A percentile compares a stretch with the other conserved stretches of the same genome.
These are phyloP conservation scores for Sycophila sp. DNA, from an alignment of 1,140 invertebrate genomes.

Conservation along the genomic window DNA sequence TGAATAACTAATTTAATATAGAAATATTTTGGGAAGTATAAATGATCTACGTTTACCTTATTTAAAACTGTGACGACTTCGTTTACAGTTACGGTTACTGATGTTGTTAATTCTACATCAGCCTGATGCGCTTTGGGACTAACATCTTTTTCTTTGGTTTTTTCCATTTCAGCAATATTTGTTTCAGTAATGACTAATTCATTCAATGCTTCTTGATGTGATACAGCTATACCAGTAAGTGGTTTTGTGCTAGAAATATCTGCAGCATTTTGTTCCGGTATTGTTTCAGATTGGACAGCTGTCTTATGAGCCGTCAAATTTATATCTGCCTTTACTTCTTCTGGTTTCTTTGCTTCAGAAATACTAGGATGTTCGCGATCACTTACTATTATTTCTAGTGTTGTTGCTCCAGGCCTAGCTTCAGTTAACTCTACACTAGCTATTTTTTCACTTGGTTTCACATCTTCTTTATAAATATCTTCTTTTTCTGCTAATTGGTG, in stretches of 20 bases:
- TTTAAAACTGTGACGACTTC: constrained; percentile 51
- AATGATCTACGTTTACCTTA: constrained; percentile 40
- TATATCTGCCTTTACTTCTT: constrained; percentile 58
- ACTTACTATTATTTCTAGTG: constrained; percentile 67
- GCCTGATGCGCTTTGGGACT: constrained; percentile 55
- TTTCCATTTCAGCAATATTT: constrained; percentile 67
- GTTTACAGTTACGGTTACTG: constrained; percentile 53
- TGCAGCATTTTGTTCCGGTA: constrained; percentile 62
- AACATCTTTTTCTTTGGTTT: constrained; percentile 54
- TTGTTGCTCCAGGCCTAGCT: constrained; percentile 59
- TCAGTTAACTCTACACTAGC: constrained; percentile 67
- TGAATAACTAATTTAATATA: too few relatives aligned
- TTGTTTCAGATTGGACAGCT: constrained; percentile 66
- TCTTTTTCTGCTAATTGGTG: constrained; percentile 70
- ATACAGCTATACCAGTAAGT: constrained; percentile 64
- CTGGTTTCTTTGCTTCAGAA: constrained; percentile 50
- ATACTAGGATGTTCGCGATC: constrained; percentile 68
- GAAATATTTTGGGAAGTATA: background rate
- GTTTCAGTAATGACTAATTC: constrained; percentile 70
- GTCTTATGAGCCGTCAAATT: constrained; percentile 64
- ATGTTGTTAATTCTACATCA: constrained; percentile 48
- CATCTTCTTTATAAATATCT: constrained; percentile 59
- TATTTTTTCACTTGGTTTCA: constrained; percentile 64
- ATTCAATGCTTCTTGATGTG: constrained; percentile 65
- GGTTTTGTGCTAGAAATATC: constrained; percentile 58